Conservation (phyloP, 2,888 invertebrate species). For the Brenthis hecate region DNA sequence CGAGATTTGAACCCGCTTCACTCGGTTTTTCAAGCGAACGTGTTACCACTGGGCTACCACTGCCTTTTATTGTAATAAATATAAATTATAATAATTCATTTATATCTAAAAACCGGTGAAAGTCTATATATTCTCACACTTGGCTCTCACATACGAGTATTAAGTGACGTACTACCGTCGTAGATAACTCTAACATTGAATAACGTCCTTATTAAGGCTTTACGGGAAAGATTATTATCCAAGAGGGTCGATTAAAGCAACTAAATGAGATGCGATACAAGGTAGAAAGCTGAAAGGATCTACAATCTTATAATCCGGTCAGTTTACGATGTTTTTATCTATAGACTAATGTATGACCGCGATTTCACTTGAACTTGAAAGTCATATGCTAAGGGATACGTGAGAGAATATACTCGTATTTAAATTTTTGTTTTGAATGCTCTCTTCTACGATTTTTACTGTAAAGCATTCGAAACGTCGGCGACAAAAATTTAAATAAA, state of each 20-base stretch:
- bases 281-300: slow-evolving; percentile 46
- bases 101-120: neutral
- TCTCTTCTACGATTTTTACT: too few species aligned
- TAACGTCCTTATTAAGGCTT: slow-evolving; percentile 39
- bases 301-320: slow-evolving; percentile 44
- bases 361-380: neutral
- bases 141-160: slow-evolving; percentile 2
- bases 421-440: too few species aligned
- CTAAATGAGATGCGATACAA: slow-evolving; percentile 51
- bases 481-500: too few species aligned
- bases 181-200: slow-evolving; percentile 32
- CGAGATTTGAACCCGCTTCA: too few species aligned
- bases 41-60: too few species aligned
- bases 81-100: too few species aligned
- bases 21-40: too few species aligned
- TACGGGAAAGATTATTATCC: slow-evolving; percentile 44
- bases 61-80: too few species aligned
- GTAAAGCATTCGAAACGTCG: too few species aligned
- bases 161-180: slow-evolving; percentile 15
- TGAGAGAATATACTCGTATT: too few species aligned
- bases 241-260: slow-evolving; percentile 46
- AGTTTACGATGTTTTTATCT: slow-evolving; percentile 44
- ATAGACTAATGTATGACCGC: slow-evolving; percentile 10
- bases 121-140: neutral
- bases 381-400: too few species aligned